Conservation (phyloP, 2,888 invertebrate genomes). For the Drosophila greeni region DNA sequence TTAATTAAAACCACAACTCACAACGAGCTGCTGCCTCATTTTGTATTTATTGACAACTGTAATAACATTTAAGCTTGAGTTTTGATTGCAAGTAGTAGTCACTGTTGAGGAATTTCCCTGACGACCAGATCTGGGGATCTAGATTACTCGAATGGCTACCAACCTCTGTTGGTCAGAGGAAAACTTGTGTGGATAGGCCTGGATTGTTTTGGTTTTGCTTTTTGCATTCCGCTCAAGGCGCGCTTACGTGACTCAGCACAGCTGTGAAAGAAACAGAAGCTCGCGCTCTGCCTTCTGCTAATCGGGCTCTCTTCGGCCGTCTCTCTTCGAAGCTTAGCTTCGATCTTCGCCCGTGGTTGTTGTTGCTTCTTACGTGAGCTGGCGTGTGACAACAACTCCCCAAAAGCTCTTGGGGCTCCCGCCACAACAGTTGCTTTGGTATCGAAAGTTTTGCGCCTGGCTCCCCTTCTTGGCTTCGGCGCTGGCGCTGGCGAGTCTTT, state of each 20-base stretch:
- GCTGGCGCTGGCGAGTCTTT: slow-evolving; percentile 51
- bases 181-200: slow-evolving; percentile 2
- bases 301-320: not conserved
- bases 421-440: slow-evolving; percentile 22
- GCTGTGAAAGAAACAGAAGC: slow-evolving; percentile 25
- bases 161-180: not conserved
- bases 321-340: slow-evolving; percentile 25
- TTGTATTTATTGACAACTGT: not conserved
- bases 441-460: slow-evolving; percentile 26
- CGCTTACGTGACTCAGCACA: slow-evolving; percentile 57
- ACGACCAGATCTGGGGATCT: not conserved
- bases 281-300: not conserved
- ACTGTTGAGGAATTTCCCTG: slow-evolving; percentile 6
- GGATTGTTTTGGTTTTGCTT: slow-evolving; percentile 26
- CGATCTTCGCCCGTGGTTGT: slow-evolving; percentile 48
- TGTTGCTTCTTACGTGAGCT: slow-evolving; percentile 10
- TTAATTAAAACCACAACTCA: not conserved
- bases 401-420: slow-evolving; percentile 47
- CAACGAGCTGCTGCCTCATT: not conserved
- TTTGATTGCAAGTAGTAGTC: not conserved
- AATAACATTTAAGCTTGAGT: not conserved
- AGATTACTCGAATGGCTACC: not conserved
- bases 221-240: slow-evolving; percentile 4
- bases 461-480: slow-evolving; percentile 24
- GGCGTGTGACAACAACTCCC: slow-evolving; percentile 23